Base-by-base conservation (phyloP, 2,888 invertebrate species). In the Loripinus fragilis region DNA sequence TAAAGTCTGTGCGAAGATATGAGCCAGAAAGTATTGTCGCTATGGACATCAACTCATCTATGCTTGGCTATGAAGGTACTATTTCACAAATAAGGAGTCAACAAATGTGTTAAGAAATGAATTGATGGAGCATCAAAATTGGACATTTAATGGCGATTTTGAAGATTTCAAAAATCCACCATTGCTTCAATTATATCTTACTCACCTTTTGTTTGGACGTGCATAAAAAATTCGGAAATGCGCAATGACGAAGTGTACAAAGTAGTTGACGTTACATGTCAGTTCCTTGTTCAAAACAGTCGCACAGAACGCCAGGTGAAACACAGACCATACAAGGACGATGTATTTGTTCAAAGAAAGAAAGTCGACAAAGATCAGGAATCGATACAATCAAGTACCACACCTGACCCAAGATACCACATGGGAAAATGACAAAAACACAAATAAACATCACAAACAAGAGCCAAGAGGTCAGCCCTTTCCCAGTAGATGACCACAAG, bases 231-330 rank as follows among this genome's bases (percentile, higher is more conserved):
- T 20, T 68, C 74, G 45, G 68, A 33, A 42, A 68, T 38, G 52
- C 66, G 74, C 12, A 35, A 68, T 66, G 52, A 52, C 33, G 72
- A 77, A 68, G 74, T 76, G 20, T 68, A 77, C 42, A 76, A 67
- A 75, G 76, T 41, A 12, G 66, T 76, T 28, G 78, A 78, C 50
- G 70, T 74, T 30, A 12, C 70, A n/a, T 76, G 73, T 52, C 78
- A 78, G 64, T 77, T 78, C 45, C 42, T 77, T 2, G 35, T 74
- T n/a, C 78, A 78, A 48, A 78, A 76, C 33, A 76, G 48, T 33
- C 55, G 75, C 2, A 68, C 68, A 10, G 50, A 78, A 64, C 35
- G 74, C 20, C 78, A 78, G 64, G 78, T 76, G 5, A 76, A 77
- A 35, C 78, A 78, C 45, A 35, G 5, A 28, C 74, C 78, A 41